These are phyloP conservation scores for Hypomecis punctinalis DNA, from an alignment of 2,888 invertebrate genomes.

Conservation along the genomic window DNA sequence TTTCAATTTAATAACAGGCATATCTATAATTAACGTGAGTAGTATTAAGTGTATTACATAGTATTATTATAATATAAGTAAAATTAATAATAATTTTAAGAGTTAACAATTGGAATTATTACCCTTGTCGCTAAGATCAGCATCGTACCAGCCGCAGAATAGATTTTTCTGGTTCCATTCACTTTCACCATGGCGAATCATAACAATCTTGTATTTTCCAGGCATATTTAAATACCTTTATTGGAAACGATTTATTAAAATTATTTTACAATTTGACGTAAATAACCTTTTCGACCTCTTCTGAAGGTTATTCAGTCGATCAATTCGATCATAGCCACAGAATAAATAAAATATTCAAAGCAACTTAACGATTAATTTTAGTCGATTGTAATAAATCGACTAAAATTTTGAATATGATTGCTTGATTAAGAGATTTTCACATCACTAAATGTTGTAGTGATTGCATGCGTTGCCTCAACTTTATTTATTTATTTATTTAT, in stretches of 20 bases:
- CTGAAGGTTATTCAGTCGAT: slow-evolving; percentile 30
- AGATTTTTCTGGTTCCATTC: slow-evolving; percentile 90
- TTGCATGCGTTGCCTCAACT: no score
- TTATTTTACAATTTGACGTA: slow-evolving; percentile 34
- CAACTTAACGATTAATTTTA: no score
- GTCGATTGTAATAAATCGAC: not conserved
- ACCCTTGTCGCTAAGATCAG: slow-evolving; percentile 89
- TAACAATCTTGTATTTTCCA: slow-evolving; percentile 87
- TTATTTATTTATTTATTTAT: no score
- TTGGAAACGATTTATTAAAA: slow-evolving; percentile 22
- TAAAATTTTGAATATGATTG: not conserved
- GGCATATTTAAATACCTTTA: slow-evolving; percentile 61
- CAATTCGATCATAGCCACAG: not conserved
- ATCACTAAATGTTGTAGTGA: not conserved
- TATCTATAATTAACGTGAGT: no score
- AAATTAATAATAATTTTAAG: not conserved
- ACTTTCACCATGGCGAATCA: slow-evolving; percentile 91
- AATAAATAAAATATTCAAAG: no score
- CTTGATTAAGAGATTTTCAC: not conserved
- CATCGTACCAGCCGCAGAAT: slow-evolving; percentile 91
- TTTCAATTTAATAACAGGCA: no score
- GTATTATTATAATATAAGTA: no score
- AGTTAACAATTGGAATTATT: slow-evolving; percentile 43
- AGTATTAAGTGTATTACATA: no score
- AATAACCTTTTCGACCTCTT: slow-evolving; percentile 69